These are phyloP conservation scores for Mesorhabditis spiculigera DNA, from an alignment of 2,888 invertebrate species.

Conservation along the genomic window DNA sequence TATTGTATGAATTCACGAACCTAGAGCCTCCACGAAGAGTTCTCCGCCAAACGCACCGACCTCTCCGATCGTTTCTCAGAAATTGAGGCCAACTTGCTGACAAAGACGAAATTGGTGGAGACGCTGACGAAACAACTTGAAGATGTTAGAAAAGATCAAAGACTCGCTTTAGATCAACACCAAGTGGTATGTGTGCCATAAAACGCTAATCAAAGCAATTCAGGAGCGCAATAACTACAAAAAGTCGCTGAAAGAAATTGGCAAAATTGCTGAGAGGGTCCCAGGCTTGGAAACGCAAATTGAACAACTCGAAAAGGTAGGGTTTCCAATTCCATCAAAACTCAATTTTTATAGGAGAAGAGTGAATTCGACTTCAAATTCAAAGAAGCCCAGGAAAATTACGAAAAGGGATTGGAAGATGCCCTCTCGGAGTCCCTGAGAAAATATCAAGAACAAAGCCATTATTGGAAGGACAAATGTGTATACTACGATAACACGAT, in stretches of 20 bases:
- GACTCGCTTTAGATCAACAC: slow-evolving; percentile 1
- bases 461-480: slow-evolving; percentile 51
- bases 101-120: slow-evolving; percentile 51
- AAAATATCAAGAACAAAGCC: slow-evolving; percentile 43
- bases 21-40: slow-evolving; percentile 47
- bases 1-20: slow-evolving; percentile 10
- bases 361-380: slow-evolving; percentile 36
- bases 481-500: slow-evolving; percentile 28
- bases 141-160: slow-evolving; percentile 21
- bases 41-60: slow-evolving; percentile 38
- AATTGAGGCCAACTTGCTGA: slow-evolving; percentile 47
- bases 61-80: slow-evolving; percentile 48
- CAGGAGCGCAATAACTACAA: slow-evolving; percentile 33
- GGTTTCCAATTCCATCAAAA: not conserved
- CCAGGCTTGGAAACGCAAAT: slow-evolving; percentile 47
- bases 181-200: not conserved
- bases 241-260: slow-evolving; percentile 26
- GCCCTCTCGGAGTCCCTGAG: slow-evolving; percentile 43
- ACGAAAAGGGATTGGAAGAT: slow-evolving; percentile 44
- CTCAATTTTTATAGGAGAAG: slow-evolving; percentile 24
- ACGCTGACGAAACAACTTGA: slow-evolving; percentile 25
- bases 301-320: slow-evolving; percentile 35
- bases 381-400: slow-evolving; percentile 36
- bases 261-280: slow-evolving; percentile 36
- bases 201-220: not conserved